Conservation (phyloP, 2,888 invertebrate species). For the Serrognathus titanus region DNA sequence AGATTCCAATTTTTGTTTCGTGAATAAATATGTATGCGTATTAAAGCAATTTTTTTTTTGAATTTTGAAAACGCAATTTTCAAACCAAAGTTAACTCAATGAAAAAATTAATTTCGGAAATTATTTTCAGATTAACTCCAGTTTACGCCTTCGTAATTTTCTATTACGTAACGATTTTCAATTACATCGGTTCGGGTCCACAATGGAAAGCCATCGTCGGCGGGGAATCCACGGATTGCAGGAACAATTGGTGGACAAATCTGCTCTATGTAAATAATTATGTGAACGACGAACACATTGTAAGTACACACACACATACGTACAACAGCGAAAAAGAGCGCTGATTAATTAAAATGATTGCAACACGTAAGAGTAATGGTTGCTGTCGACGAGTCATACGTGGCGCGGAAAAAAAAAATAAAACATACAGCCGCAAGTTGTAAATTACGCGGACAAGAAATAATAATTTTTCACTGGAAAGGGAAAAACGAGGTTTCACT, state of each 20-base stretch:
- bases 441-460: too few relatives aligned
- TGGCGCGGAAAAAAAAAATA: too few relatives aligned
- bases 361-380: too few relatives aligned
- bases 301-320: constrained; percentile 39
- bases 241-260: constrained; percentile 62
- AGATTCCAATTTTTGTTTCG: too few relatives aligned
- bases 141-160: constrained; percentile 57
- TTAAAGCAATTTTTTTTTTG: too few relatives aligned
- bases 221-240: constrained; percentile 53
- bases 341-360: too few relatives aligned
- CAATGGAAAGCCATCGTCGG: constrained; percentile 55
- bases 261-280: constrained; percentile 61
- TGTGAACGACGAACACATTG: constrained; percentile 55
- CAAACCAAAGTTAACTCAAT: neutral
- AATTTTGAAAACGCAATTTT: neutral
- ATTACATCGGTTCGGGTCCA: constrained; percentile 59
- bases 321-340: too few relatives aligned
- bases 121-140: constrained; percentile 52
- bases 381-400: too few relatives aligned
- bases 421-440: too few relatives aligned
- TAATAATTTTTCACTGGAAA: neutral
- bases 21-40: too few relatives aligned
- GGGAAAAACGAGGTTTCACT: constrained; percentile 5
- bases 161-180: constrained; percentile 55
- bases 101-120: neutral